These are phyloP conservation scores for Entelurus aequoreus DNA, from an alignment of 2,113 vertebrate genomes.

Conservation along the genomic window DNA sequence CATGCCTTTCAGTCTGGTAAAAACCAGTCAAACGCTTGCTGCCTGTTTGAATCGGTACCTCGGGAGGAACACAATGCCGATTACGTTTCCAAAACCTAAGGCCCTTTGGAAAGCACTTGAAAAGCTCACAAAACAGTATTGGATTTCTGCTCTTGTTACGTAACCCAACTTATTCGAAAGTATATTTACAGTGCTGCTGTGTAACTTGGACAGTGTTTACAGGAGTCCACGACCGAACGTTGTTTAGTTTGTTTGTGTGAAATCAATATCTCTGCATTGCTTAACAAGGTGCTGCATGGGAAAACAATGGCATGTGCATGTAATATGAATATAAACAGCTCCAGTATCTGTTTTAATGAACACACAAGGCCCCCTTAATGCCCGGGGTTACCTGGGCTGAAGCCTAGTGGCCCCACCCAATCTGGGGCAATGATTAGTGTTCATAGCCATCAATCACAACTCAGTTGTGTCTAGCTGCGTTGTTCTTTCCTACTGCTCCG, in stretches of 20 bases:
- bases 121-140: background rate
- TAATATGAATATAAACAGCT: too few species aligned
- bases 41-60: conserved; percentile 22
- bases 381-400: too few species aligned
- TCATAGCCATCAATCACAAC: too few species aligned
- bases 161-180: background rate
- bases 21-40: conserved; percentile 25
- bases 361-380: too few species aligned
- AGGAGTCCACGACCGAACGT: background rate
- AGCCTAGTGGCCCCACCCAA: too few species aligned
- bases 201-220: background rate
- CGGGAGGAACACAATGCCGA: conserved; percentile 17
- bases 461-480: too few species aligned
- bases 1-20: conserved; percentile 23
- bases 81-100: conserved; percentile 21
- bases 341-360: too few species aligned
- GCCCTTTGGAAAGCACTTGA: conserved; percentile 7
- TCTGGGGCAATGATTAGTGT: too few species aligned
- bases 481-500: too few species aligned
- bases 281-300: background rate
- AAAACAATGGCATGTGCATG: background rate
- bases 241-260: background rate
- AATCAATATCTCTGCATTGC: background rate
- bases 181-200: background rate
- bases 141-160: background rate